A percentile compares a stretch with the other conserved stretches of the same genome.
These are phyloP conservation scores for Leptatherina wallacei DNA, from an alignment of 2,797 vertebrate genomes.

Conservation along the genomic window DNA sequence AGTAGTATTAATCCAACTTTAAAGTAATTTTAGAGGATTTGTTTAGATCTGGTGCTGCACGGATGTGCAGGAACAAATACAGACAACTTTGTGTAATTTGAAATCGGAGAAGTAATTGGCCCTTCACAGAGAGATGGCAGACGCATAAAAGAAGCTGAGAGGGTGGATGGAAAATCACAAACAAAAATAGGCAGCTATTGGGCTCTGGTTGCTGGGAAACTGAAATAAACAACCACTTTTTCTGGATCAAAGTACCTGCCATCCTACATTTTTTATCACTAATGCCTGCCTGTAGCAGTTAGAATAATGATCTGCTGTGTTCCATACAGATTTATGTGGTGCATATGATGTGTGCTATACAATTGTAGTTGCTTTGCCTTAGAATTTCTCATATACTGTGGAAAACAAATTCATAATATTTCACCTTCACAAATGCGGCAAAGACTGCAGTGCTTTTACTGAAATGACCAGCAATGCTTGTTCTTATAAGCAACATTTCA, in stretches of 20 bases:
- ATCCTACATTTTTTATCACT: slow-evolving; percentile 16
- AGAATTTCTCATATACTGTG: background rate
- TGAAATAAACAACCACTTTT: slow-evolving; percentile 47
- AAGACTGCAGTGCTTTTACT: background rate
- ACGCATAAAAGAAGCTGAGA: slow-evolving; percentile 38
- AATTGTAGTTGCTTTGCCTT: background rate
- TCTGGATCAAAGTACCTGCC: slow-evolving; percentile 35
- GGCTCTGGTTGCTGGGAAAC: slow-evolving; percentile 52
- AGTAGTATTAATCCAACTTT: background rate
- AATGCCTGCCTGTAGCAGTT: background rate
- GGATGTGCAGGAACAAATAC: slow-evolving; percentile 5
- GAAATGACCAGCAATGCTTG: slow-evolving; percentile 11
- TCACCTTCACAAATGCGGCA: background rate
- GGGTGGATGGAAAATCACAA: slow-evolving; percentile 28
- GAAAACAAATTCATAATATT: background rate
- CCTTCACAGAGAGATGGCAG: slow-evolving; percentile 31
- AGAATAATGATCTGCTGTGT: slow-evolving; percentile 17
- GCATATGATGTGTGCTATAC: background rate
- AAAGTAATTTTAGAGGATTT: background rate
- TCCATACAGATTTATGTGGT: slow-evolving; percentile 8
- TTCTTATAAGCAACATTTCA: background rate
- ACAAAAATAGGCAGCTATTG: slow-evolving; percentile 23
- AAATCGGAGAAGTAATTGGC: slow-evolving; percentile 29
- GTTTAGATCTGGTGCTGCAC: background rate
- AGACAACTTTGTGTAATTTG: slow-evolving; percentile 5